Conservation (phyloP, 2,797 vertebrate species). For the Malurus splendens region DNA sequence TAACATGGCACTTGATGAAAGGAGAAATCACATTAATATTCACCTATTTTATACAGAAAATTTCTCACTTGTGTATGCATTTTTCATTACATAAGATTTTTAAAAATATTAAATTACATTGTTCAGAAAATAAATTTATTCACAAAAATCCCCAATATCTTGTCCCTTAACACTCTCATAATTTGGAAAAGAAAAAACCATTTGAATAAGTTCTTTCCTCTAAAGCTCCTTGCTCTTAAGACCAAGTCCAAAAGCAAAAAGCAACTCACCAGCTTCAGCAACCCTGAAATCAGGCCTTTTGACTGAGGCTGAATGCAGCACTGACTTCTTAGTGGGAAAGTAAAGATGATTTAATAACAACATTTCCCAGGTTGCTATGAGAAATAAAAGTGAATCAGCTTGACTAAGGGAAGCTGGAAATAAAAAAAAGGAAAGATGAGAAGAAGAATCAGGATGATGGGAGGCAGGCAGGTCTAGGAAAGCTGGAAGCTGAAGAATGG, state of each 20-base stretch:
- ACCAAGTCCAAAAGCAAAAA: neutral
- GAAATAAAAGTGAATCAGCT: neutral
- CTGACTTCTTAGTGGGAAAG: neutral
- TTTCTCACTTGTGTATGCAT: neutral
- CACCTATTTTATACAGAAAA: neutral
- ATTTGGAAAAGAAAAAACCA: neutral
- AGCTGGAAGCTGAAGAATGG: neutral
- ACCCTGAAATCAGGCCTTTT: neutral
- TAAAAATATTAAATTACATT: neutral
- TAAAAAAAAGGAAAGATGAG: neutral
- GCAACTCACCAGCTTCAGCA: neutral
- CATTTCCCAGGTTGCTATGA: neutral
- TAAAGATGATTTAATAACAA: neutral
- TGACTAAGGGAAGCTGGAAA: neutral
- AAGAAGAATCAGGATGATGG: neutral
- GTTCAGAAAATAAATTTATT: neutral
- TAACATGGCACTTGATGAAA: neutral
- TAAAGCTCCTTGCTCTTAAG: neutral
- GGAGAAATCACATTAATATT: neutral
- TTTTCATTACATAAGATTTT: neutral
- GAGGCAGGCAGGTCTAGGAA: neutral
- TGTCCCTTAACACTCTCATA: neutral
- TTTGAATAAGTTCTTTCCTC: neutral
- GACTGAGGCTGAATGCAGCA: neutral
- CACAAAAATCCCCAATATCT: fast-evolving